Conservation (phyloP, 2,888 invertebrate genomes). For the Netelia inedita region DNA sequence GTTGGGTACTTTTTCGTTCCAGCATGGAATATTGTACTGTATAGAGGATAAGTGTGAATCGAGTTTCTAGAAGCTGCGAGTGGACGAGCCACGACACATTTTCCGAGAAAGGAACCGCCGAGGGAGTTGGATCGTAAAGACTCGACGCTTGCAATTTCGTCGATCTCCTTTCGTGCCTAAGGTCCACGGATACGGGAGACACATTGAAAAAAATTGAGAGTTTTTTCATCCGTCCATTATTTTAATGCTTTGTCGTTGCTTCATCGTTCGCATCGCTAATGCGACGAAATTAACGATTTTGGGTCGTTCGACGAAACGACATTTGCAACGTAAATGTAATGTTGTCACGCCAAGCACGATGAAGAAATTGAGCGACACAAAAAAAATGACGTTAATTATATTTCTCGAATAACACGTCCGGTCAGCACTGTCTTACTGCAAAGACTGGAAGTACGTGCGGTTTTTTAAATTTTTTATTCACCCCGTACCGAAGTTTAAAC, state of each 20-base stretch:
- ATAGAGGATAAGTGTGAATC: no score
- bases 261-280: neutral
- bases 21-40: no score
- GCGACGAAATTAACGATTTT: neutral
- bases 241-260: neutral
- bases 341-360: neutral
- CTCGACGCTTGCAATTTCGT: no score
- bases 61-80: no score
- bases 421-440: neutral
- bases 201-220: neutral
- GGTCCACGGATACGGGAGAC: no score
- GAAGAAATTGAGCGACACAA: neutral
- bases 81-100: no score
- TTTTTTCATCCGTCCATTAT: neutral
- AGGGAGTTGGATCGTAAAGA: no score
- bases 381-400: neutral
- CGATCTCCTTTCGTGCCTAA: no score
- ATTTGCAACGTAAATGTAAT: neutral
- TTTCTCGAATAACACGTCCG: neutral
- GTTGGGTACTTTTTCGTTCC: no score
- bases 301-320: neutral
- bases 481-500: neutral
- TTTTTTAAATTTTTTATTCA: no score
- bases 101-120: no score
- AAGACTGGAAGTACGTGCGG: no score